Evolutionary conservation across 1,140 invertebrate species (phyloP), one percentile per base, ranked within the genome.

Genomic region (Ips nitidus): DNA sequence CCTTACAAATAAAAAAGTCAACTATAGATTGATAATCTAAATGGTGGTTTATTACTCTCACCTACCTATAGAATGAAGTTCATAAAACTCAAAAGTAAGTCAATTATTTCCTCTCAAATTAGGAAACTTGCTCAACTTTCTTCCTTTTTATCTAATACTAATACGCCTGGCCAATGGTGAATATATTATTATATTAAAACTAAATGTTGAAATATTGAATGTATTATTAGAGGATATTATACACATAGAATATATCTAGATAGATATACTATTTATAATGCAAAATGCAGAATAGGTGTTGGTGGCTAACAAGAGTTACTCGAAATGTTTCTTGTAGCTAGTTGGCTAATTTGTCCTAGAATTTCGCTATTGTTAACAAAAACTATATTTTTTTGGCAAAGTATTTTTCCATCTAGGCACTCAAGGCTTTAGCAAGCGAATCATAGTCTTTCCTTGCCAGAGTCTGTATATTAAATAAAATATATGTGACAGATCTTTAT

Each of bases 221-320:
- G 56, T 67, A 67, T 41, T 45, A 43, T 67, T 67, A 67, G 65
- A 22, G 39, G 64, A 56, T 66, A 50, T 66, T 47, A 57, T 66
- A 57, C 50, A 45, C 36, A 36, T 55, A 62, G 37, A 8, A 52
- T 64, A 55, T 8, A 22, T 22, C 22, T 2, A 36, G 6, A 55
- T 55, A 55, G 52, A 53, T 42, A 50, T 6, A 6, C 7, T 42
- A 47, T 62, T 62, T 62, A 62, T 59, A 59, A 41, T 43, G 40
- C 57, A 59, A 43, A 36, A 8, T 5, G n/a, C 50, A 62, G 40
- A 22, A 47, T 66, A 61, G 59, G 37, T 61, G 41, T 61, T 61
- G 36, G 8, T 61, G 5, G 43, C 22, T 38, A 61, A 47, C 42
- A 37, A 41, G n/a, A 47, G n/a, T 37, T 47, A 3, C 36, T 47